These are phyloP conservation scores for Bombus sylvicola DNA, from an alignment of 1,140 invertebrate species.

Conservation along the genomic window DNA sequence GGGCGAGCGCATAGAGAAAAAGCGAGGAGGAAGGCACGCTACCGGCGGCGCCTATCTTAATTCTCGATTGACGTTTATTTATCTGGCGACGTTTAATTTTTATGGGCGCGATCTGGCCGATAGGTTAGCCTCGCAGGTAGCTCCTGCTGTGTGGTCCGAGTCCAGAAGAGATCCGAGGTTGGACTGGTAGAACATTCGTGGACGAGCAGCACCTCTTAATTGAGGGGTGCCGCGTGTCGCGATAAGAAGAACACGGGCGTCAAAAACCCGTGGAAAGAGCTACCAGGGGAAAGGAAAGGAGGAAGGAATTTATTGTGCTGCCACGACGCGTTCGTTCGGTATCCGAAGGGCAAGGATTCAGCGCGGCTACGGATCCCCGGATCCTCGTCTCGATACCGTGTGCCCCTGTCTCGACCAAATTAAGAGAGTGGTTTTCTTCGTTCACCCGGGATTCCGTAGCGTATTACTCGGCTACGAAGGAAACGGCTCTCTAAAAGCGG, in stretches of 20 bases:
- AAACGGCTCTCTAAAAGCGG: conserved; percentile 53
- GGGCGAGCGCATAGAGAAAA: conserved; percentile 51
- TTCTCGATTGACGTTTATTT: conserved; percentile 82
- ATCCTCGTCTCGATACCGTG: conserved; percentile 49
- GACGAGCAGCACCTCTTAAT: conserved; percentile 74
- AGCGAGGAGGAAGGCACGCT: conserved; percentile 56
- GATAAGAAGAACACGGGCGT: conserved; percentile 73
- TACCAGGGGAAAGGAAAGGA: conserved; percentile 55
- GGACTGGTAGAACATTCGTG: conserved; percentile 67
- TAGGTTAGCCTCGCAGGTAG: conserved; percentile 72
- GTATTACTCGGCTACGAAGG: conserved; percentile 33
- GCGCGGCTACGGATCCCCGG: conserved; percentile 33
- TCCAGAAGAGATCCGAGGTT: conserved; percentile 40
- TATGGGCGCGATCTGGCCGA: conserved; percentile 78
- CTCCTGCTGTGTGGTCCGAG: conserved; percentile 74
- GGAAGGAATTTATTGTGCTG: conserved; percentile 66
- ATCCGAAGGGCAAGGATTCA: conserved; percentile 10
- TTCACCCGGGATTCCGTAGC: conserved; percentile 56
- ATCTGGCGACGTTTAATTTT: conserved; percentile 82
- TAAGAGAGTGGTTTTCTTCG: conserved; percentile 67
- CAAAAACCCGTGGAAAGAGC: conserved; percentile 69
- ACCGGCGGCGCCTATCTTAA: conserved; percentile 80
- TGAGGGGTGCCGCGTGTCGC: conserved; percentile 74
- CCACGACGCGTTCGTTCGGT: conserved; percentile 19
- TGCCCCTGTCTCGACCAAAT: conserved; percentile 45